Evolutionary conservation across 2,888 invertebrate species (phyloP).

Genomic region (Sinohyriopsis cumingii): DNA sequence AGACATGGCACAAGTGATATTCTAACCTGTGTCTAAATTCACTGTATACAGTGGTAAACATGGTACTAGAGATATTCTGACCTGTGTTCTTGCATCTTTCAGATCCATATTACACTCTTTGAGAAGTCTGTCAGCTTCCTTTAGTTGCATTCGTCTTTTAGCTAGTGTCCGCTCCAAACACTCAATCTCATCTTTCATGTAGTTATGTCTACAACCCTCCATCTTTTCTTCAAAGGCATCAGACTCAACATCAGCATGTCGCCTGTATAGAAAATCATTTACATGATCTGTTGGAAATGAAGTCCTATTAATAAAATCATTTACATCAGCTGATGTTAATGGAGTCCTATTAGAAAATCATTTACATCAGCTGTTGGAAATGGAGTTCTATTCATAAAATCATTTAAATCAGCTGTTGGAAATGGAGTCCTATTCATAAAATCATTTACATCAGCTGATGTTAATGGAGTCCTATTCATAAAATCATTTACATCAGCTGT

Average conservation of each 20-base stretch:
- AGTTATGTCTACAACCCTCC: conserved; percentile 50
- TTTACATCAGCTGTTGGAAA: no score
- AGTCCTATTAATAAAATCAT: neutral
- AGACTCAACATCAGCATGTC: conserved; percentile 38
- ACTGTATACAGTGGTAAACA: no score
- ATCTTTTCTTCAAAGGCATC: conserved; percentile 57
- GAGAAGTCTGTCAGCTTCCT: conserved; percentile 63
- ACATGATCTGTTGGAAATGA: no score
- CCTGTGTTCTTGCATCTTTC: conserved; percentile 61
- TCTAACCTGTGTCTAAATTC: no score
- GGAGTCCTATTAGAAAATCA: no score
- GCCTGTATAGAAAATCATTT: neutral
- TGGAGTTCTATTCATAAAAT: no score
- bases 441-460: no score
- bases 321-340: neutral
- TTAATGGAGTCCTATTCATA: no score
- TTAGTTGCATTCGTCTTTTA: conserved; percentile 62
- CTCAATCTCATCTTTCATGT: conserved; percentile 60
- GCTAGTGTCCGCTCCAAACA: conserved; percentile 66
- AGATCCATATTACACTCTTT: conserved; percentile 62
- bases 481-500: no score
- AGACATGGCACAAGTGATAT: no score
- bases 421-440: no score
- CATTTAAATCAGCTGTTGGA: no score
- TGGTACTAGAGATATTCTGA: conserved; percentile 13